phyloP scores from a whole-genome alignment of 2,888 invertebrate genomes.

The Lepidochitona cinerea region DNA sequence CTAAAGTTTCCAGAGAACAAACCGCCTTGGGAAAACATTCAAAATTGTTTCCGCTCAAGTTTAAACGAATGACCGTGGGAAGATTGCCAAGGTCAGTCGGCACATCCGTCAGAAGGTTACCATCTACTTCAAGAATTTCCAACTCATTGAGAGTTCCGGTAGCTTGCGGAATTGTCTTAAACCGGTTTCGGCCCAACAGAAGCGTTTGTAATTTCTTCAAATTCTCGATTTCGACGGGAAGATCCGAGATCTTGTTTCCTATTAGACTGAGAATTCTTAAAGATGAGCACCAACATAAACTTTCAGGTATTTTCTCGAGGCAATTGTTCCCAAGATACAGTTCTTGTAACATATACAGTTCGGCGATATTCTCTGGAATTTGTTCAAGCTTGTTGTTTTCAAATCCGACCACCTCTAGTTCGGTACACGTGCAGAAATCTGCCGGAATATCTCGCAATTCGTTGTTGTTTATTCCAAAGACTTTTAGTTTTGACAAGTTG shows the following conservation, averaged over 20 bases:
- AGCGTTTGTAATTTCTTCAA: constrained; percentile 54
- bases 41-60: constrained; percentile 54
- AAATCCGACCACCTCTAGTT: constrained; percentile 53
- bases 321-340: constrained; percentile 59
- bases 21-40: constrained; percentile 49
- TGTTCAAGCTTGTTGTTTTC: constrained; percentile 54
- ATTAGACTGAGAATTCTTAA: constrained; percentile 54
- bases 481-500: constrained; percentile 47
- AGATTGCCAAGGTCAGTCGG: constrained; percentile 59
- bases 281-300: constrained; percentile 58
- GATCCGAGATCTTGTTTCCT: constrained; percentile 52
- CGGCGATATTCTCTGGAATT: constrained; percentile 57
- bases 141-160: constrained; percentile 51
- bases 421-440: constrained; percentile 46
- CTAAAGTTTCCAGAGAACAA: constrained; percentile 42
- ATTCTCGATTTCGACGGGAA: constrained; percentile 64
- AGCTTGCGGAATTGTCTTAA: constrained; percentile 47
- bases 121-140: constrained; percentile 40
- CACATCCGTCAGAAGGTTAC: constrained; percentile 49
- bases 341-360: constrained; percentile 56
- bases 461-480: constrained; percentile 62
- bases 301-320: constrained; percentile 55
- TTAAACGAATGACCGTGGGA: constrained; percentile 50
- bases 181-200: constrained; percentile 53
- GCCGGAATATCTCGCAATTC: constrained; percentile 50